Percentiles rank a stretch among this genome's conserved stretches.
Conservation (phyloP, 2,113 vertebrate species). For the Myxocyprinus asiaticus region DNA sequence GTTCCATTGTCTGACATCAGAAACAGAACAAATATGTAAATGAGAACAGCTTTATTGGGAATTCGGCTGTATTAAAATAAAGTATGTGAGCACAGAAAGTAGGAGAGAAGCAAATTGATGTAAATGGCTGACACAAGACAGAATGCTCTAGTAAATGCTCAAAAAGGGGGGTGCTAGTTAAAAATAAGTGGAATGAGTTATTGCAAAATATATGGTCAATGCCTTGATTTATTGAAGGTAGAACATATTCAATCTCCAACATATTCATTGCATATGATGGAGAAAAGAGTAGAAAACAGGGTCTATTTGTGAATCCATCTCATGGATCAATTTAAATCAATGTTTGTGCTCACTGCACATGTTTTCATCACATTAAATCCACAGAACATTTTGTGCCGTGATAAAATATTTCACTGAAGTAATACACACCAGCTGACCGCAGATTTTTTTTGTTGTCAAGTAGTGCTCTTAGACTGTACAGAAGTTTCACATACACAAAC, state of each 20-base stretch:
- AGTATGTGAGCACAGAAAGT: too few species aligned
- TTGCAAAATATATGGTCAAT: background rate
- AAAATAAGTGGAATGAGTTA: background rate
- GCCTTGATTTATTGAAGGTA: background rate
- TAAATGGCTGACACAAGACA: too few species aligned
- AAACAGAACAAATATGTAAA: too few species aligned
- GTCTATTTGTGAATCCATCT: background rate
- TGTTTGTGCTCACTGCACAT: background rate
- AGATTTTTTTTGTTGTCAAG: slow-evolving; percentile 10
- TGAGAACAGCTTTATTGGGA: too few species aligned
- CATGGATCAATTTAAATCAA: background rate
- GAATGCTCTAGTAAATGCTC: too few species aligned
- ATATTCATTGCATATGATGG: background rate
- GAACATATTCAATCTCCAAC: background rate
- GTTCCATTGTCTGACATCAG: too few species aligned
- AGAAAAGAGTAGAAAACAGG: background rate
- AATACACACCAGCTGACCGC: background rate
- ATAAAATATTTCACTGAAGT: background rate
- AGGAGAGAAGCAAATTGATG: too few species aligned
- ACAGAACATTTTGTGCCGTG: slow-evolving; percentile 19
- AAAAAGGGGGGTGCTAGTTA: too few species aligned
- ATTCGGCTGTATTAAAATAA: too few species aligned
- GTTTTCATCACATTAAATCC: background rate
- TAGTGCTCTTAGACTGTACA: background rate
- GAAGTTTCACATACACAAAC: slow-evolving; percentile 1